Conservation (phyloP, 2,888 invertebrate genomes). For the Horisme vitalbata region DNA sequence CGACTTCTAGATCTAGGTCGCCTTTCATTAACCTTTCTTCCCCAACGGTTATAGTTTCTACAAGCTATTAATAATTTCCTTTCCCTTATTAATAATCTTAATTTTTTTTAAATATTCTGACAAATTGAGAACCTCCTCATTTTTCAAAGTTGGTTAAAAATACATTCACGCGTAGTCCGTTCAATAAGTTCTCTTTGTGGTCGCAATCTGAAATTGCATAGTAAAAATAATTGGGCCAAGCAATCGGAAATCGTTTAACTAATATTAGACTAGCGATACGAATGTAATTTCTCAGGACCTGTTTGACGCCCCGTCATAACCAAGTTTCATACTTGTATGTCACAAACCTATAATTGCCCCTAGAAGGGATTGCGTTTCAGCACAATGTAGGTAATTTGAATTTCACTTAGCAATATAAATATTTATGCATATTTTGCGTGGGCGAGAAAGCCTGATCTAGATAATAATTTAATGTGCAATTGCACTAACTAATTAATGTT, state of each 20-base stretch:
- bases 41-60: no score
- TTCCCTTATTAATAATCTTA: no score
- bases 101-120: no score
- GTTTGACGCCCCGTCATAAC: conserved; percentile 18
- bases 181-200: no score
- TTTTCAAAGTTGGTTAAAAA: no score
- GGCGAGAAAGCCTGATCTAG: conserved; percentile 18
- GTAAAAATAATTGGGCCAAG: conserved; percentile 13
- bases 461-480: no score
- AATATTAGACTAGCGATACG: conserved; percentile 13
- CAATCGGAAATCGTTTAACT: conserved; percentile 19
- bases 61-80: no score
- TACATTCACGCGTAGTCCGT: no score
- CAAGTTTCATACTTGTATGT: conserved; percentile 15
- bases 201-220: neutral
- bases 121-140: no score
- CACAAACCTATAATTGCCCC: conserved; percentile 18
- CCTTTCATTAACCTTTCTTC: no score
- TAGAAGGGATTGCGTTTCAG: conserved; percentile 11
- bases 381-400: conserved; percentile 3
- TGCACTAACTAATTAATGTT: no score
- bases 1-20: no score
- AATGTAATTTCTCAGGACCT: conserved; percentile 26
- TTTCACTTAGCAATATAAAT: conserved; percentile 21
- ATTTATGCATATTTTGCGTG: conserved; percentile 8